Evolutionary conservation across 1,140 invertebrate species (phyloP).

Genomic region (Latrodectus geometricus): DNA sequence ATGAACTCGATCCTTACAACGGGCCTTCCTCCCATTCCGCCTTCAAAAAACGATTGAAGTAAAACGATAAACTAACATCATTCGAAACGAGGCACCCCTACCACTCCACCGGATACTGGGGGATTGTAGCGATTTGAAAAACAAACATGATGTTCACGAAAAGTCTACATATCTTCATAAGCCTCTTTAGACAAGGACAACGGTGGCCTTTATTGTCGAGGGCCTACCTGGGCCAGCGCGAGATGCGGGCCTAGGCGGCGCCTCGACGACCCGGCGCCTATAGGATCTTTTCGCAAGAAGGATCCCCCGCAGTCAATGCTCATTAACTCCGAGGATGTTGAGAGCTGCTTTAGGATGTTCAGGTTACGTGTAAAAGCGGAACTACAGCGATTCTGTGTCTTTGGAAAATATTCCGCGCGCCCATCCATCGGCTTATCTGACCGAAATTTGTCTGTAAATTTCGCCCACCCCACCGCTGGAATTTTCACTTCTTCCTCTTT

Average conservation of each 20-base stretch:
- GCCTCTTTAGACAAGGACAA: constrained; percentile 23
- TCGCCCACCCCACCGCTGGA: not conserved
- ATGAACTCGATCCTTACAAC: too few relatives aligned
- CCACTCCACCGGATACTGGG: not conserved
- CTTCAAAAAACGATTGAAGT: too few relatives aligned
- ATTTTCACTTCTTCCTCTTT: not conserved
- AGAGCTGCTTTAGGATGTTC: constrained; percentile 27
- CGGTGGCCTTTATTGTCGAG: not conserved
- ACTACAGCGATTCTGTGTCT: not conserved
- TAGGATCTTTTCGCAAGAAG: not conserved
- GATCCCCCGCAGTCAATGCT: constrained; percentile 20
- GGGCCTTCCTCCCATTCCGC: too few relatives aligned
- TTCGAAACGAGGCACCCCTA: not conserved
- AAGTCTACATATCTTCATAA: constrained; percentile 20
- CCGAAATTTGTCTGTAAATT: not conserved
- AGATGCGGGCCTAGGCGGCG: not conserved
- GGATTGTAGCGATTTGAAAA: not conserved
- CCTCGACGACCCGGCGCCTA: not conserved
- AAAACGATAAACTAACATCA: not conserved
- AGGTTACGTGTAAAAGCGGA: constrained; percentile 17
- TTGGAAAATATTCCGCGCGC: not conserved
- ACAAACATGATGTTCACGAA: not conserved
- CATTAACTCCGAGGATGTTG: constrained; percentile 25
- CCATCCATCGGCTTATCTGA: not conserved
- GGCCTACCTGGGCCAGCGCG: constrained; percentile 4